These are phyloP conservation scores for Fukomys damarensis DNA, from an alignment of 2,113 vertebrate species.

Conservation along the genomic window DNA sequence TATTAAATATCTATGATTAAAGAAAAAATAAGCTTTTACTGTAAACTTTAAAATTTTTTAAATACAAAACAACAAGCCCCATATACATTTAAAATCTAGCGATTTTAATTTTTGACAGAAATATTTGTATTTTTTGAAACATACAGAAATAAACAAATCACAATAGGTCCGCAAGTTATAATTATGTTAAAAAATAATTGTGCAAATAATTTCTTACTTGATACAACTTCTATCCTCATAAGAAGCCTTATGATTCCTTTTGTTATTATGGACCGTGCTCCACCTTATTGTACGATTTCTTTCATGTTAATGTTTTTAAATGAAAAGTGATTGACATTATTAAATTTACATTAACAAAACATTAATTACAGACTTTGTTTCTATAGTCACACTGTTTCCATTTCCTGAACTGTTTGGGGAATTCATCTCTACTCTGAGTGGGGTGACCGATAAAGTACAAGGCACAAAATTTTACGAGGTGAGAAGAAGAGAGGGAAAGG, in stretches of 20 bases:
- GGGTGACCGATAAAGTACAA: background rate
- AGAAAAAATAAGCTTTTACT: background rate
- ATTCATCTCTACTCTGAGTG: background rate
- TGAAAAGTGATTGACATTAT: background rate
- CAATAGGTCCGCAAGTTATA: background rate
- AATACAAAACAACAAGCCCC: background rate
- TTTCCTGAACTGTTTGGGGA: background rate
- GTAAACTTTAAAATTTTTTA: no score
- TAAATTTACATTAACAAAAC: background rate
- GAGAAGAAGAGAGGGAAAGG: background rate
- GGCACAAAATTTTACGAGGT: background rate
- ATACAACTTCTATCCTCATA: background rate
- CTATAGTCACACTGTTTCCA: background rate
- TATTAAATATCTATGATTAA: background rate
- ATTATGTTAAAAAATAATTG: background rate
- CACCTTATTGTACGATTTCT: background rate
- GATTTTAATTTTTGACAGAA: background rate
- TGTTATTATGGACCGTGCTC: background rate
- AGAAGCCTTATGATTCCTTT: background rate
- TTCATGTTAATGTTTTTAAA: background rate
- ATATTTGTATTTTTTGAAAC: background rate
- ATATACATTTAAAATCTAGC: background rate
- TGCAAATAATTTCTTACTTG: background rate
- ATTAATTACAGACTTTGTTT: background rate
- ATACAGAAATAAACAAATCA: background rate